Evolutionary conservation across 2,888 invertebrate genomes (phyloP).

Genomic region (Molorchus minor): DNA sequence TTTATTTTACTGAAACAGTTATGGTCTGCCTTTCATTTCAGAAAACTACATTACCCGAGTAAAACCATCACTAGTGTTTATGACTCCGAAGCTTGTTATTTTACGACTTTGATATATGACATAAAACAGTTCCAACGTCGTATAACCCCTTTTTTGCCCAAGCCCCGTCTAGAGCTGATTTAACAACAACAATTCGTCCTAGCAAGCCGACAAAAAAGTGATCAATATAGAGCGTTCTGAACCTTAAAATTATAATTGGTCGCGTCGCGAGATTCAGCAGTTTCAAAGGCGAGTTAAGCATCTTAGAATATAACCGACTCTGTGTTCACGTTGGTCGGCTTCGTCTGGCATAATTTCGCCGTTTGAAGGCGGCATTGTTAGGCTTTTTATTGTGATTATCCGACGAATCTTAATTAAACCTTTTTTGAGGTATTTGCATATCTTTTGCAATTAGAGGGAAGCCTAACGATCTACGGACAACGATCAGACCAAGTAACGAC

Average conservation of each 20-base stretch:
- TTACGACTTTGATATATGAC: neutral
- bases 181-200: neutral
- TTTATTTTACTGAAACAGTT: too few relatives aligned
- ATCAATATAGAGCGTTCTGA: neutral
- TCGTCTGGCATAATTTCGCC: constrained; percentile 34
- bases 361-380: constrained; percentile 39
- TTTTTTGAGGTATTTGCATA: constrained; percentile 39
- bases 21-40: too few relatives aligned
- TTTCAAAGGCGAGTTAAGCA: constrained; percentile 22
- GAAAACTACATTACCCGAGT: neutral
- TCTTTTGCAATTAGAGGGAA: constrained; percentile 32
- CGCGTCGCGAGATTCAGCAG: constrained; percentile 3
- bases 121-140: neutral
- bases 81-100: neutral
- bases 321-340: constrained; percentile 25
- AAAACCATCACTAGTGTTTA: neutral
- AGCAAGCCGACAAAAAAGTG: constrained; percentile 8
- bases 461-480: constrained; percentile 6
- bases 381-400: constrained; percentile 42
- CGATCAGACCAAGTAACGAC: constrained; percentile 13
- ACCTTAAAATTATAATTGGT: constrained; percentile 24
- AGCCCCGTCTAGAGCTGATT: neutral
- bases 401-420: constrained; percentile 38
- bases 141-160: neutral
- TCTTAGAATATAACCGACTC: constrained; percentile 16